These are phyloP conservation scores for Drosophila novamexicana DNA, from an alignment of 1,140 invertebrate genomes.

Conservation along the genomic window DNA sequence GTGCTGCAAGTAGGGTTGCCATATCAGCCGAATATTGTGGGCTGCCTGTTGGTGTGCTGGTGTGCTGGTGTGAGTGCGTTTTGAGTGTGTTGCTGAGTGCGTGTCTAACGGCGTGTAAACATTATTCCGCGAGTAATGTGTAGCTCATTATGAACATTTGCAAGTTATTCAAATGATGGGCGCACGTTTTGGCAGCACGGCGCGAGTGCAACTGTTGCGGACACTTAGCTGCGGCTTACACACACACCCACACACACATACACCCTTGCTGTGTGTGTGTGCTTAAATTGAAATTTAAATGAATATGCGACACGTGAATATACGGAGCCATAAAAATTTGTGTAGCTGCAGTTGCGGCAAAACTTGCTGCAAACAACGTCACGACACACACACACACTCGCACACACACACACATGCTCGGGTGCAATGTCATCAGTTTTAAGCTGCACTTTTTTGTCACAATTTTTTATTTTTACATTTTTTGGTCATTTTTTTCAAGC, in stretches of 20 bases:
- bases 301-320: constrained; percentile 45
- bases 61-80: neutral
- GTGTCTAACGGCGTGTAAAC: constrained; percentile 23
- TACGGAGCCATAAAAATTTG: constrained; percentile 25
- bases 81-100: constrained; percentile 10
- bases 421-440: constrained; percentile 40
- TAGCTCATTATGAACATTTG: constrained; percentile 37
- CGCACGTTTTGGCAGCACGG: constrained; percentile 27
- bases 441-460: constrained; percentile 2
- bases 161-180: constrained; percentile 47
- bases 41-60: neutral
- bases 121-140: constrained; percentile 17
- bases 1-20: neutral
- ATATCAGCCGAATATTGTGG: constrained; percentile 7
- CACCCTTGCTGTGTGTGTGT: constrained; percentile 6
- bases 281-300: constrained; percentile 71
- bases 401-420: neutral
- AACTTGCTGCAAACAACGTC: constrained; percentile 27
- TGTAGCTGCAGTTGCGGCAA: constrained; percentile 28
- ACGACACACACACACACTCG: neutral
- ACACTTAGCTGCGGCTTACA: constrained; percentile 36
- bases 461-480: constrained; percentile 1
- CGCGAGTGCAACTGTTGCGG: constrained; percentile 46
- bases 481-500: constrained; percentile 2
- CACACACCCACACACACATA: constrained; percentile 4